phyloP scores from a whole-genome alignment of 2,888 invertebrate species.

The Diploptera punctata region DNA sequence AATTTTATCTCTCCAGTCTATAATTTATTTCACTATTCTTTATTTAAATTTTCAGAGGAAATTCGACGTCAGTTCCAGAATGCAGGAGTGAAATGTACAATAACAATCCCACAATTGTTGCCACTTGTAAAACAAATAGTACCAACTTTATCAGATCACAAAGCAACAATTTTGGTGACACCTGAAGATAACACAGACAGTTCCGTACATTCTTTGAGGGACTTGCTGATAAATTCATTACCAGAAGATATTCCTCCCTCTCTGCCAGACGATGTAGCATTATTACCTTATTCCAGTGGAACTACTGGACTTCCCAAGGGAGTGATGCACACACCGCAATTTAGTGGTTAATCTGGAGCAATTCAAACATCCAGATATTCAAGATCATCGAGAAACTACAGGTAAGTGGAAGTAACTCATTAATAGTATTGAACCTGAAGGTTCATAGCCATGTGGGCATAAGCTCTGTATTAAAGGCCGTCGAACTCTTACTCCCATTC shows the following conservation, averaged over 20 bases:
- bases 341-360: constrained; percentile 65
- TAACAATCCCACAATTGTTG: constrained; percentile 68
- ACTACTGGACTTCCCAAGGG: constrained; percentile 86
- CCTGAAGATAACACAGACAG: constrained; percentile 60
- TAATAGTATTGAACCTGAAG: too few species aligned
- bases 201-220: constrained; percentile 29
- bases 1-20: too few species aligned
- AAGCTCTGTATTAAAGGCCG: not conserved
- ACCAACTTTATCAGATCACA: constrained; percentile 62
- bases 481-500: not conserved
- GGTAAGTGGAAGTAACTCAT: constrained; percentile 7
- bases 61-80: constrained; percentile 67
- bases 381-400: not conserved
- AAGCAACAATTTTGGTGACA: constrained; percentile 68
- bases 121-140: constrained; percentile 65
- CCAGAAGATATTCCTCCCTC: constrained; percentile 44
- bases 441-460: too few species aligned
- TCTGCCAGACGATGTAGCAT: constrained; percentile 45
- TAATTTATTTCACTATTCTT: too few species aligned
- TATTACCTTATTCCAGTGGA: constrained; percentile 69
- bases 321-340: constrained; percentile 74
- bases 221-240: constrained; percentile 13
- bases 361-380: constrained; percentile 53
- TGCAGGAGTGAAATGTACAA: constrained; percentile 67
- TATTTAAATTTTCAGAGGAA: constrained; percentile 65